Conservation (phyloP, 2,113 vertebrate genomes). For the Ranitomeya imitator region DNA sequence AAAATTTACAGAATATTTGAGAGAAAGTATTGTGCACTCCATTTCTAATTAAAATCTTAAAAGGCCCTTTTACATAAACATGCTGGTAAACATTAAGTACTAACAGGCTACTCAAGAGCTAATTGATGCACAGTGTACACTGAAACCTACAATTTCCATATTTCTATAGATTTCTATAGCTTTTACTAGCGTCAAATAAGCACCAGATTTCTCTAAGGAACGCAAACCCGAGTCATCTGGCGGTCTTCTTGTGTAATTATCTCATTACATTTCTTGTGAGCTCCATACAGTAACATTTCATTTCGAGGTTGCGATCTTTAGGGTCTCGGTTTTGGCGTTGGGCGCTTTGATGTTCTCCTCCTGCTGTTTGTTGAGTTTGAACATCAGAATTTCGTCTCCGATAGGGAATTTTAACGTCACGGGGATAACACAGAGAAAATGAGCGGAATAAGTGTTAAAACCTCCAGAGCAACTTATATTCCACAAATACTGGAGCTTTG, state of each 20-base stretch:
- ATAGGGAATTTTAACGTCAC: background rate
- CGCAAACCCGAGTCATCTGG: slow-evolving; percentile 1
- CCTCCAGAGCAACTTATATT: background rate
- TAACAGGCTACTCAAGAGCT: background rate
- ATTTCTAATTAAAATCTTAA: background rate
- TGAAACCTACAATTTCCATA: slow-evolving; percentile 31
- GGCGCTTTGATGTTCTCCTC: slow-evolving; percentile 28
- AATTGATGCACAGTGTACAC: background rate
- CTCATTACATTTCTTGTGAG: slow-evolving; percentile 20
- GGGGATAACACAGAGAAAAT: background rate
- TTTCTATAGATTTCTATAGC: background rate
- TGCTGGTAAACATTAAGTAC: slow-evolving; percentile 6
- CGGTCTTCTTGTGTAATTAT: slow-evolving; percentile 4
- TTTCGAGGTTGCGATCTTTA: slow-evolving; percentile 7
- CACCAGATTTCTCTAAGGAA: slow-evolving; percentile 37
- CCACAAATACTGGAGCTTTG: slow-evolving; percentile 20
- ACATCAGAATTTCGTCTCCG: slow-evolving; percentile 2
- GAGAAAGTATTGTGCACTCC: background rate
- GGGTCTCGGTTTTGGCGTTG: background rate
- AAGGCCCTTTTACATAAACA: background rate
- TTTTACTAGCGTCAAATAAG: slow-evolving; percentile 38
- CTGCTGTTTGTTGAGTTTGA: slow-evolving; percentile 41
- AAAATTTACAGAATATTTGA: background rate
- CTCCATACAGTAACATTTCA: slow-evolving; percentile 15
- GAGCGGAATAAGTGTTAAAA: slow-evolving; percentile 1